Percentiles rank a stretch among this genome's conserved stretches.
phyloP scores from a whole-genome alignment of 2,113 vertebrate species.

The Bufo bufo region DNA sequence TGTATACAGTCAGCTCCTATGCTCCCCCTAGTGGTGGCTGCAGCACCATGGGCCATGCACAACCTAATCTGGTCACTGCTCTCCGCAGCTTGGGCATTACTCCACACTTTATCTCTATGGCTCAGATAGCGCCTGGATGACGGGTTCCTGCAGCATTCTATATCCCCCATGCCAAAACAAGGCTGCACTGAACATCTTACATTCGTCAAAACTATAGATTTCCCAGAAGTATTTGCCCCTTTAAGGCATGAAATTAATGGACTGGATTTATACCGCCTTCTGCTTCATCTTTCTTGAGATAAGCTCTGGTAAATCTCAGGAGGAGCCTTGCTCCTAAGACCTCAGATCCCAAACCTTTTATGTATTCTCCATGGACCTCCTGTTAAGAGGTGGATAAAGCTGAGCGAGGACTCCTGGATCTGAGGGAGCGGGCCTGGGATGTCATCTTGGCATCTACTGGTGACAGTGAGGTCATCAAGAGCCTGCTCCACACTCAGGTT shows the following conservation, averaged over 20 bases:
- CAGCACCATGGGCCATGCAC: too few relatives aligned
- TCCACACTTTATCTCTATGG: too few relatives aligned
- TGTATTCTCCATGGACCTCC: neutral
- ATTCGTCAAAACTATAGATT: neutral
- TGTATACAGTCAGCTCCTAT: too few relatives aligned
- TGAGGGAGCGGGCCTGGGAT: neutral
- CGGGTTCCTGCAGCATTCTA: neutral
- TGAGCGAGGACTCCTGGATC: neutral
- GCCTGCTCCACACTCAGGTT: neutral
- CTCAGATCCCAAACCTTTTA: neutral
- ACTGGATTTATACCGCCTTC: neutral
- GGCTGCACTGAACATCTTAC: neutral
- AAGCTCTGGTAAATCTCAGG: neutral
- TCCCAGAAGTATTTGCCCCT: neutral
- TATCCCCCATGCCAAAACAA: neutral
- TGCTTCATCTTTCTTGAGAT: neutral
- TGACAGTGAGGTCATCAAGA: constrained; percentile 10
- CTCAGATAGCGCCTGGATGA: too few relatives aligned
- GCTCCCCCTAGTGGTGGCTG: too few relatives aligned
- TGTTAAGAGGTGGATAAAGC: neutral
- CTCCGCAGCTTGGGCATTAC: too few relatives aligned
- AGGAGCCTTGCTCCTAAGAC: neutral
- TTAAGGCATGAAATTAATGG: neutral
- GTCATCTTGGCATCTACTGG: neutral
- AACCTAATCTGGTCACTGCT: too few relatives aligned